Evolutionary conservation across 2,888 invertebrate genomes (phyloP), one percentile per base, ranked within the genome.

Genomic region (Drosophila quasianomalipes): DNA sequence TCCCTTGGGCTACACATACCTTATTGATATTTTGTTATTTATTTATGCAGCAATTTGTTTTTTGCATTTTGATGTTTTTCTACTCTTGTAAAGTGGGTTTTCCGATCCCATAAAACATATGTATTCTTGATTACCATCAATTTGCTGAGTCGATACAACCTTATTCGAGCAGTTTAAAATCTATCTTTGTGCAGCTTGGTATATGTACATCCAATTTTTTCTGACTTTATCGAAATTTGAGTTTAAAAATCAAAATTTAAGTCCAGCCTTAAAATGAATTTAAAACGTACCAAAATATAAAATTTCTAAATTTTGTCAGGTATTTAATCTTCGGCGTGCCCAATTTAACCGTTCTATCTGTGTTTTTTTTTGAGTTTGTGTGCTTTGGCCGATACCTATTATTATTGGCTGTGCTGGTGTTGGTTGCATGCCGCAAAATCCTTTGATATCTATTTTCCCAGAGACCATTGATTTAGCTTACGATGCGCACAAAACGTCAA

Each of bases 401-500:
- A 80, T 86, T 68, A 64, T 74, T 73, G 61, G 65, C 28, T 57
- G 53, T 49, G 55, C 7, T 22, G 6, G 7, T 71, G 68, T 81
- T 66, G 74, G 75, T 61, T 61, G 65, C 53, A 66, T 68, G 81
- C 52, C 65, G 60, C 75, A 68, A 81, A 89, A 91, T 84, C 70
- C 85, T 87, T 91, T 87, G 84, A 91, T 91, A 84, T 84, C 74
- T 75, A 84, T 89, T 87, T 87, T 90, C 60, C 81, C 63, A 19
- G 55, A 49, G 71, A 74, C 61, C 61, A 74, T 70, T 85, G 72
- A 74, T 73, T 68, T 62, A 37, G 33, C 33, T 49, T 47, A 63
- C 76, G 41, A 51, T 54, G 70, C 58, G 63, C 63, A 58, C 59
- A 44, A 66, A 76, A 78, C 44, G 44, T 61, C 62, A 49, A 63